phyloP scores from a whole-genome alignment of 2,797 vertebrate genomes.

The Crenichthys baileyi region DNA sequence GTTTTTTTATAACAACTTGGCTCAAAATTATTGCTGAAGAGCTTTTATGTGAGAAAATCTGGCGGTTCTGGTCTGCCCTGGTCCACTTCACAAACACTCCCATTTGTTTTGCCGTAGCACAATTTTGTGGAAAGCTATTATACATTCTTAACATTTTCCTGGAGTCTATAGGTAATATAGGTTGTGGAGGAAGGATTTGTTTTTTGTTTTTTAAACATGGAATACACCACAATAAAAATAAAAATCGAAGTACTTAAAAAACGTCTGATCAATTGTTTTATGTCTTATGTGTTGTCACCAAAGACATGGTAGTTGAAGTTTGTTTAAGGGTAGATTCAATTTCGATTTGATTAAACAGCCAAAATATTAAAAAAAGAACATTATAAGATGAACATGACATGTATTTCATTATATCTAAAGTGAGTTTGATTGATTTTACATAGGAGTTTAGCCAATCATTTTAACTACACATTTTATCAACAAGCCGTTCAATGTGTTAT shows the following conservation, averaged over 20 bases:
- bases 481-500: not conserved
- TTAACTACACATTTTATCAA: not conserved
- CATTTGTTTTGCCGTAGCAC: too few species aligned
- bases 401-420: not conserved
- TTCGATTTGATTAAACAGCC: not conserved
- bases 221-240: not conserved
- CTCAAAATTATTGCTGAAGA: too few species aligned
- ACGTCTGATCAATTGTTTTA: not conserved
- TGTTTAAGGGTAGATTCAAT: not conserved
- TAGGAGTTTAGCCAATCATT: not conserved
- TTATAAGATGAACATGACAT: not conserved
- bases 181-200: too few species aligned
- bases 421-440: not conserved
- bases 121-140: too few species aligned
- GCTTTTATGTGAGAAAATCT: too few species aligned
- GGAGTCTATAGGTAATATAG: too few species aligned
- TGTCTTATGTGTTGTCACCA: not conserved
- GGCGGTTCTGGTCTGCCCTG: too few species aligned
- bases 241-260: not conserved
- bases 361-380: not conserved
- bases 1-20: too few species aligned
- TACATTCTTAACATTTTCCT: too few species aligned
- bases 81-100: too few species aligned
- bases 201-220: too few species aligned
- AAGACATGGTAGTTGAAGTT: not conserved